Evolutionary conservation across 30 jellyfish, hydroid and myxozoan species (phyloP).

Genomic region (Euphysa ruthae): DNA sequence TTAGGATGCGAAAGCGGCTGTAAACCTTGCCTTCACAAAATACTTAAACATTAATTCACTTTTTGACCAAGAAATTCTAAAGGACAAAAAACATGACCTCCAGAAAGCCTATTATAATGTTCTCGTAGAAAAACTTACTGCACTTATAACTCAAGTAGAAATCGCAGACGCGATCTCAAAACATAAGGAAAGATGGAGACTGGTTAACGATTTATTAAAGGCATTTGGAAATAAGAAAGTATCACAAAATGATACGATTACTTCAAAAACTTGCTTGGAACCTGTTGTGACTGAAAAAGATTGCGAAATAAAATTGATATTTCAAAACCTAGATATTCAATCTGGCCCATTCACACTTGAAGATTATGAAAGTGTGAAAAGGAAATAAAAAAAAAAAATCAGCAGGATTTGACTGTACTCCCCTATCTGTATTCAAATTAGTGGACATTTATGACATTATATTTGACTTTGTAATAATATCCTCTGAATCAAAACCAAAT

Average conservation of each 20-base stretch:
- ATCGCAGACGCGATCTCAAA: constrained; percentile 13
- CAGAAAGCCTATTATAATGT: constrained; percentile 9
- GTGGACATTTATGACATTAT: no score
- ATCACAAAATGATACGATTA: constrained; percentile 7
- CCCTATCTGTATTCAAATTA: no score
- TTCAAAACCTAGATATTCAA: no score
- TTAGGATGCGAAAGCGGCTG: no score
- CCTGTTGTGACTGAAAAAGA: neutral
- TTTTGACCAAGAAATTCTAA: neutral
- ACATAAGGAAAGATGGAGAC: constrained; percentile 23
- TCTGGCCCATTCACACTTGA: no score
- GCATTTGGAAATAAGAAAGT: constrained; percentile 4
- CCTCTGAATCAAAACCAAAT: no score
- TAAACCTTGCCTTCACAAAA: no score
- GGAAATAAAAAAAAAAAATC: no score
- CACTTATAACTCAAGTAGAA: constrained; percentile 7
- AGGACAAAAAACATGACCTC: neutral
- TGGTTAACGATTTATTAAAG: constrained; percentile 12
- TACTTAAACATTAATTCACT: neutral
- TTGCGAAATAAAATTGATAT: no score
- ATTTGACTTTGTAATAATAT: no score
- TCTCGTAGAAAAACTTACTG: neutral
- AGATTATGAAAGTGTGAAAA: no score
- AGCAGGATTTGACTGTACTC: no score
- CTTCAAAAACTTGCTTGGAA: constrained; percentile 5